Evolutionary conservation across 2,113 vertebrate genomes (phyloP).

Genomic region (Pycnonotus jocosus): DNA sequence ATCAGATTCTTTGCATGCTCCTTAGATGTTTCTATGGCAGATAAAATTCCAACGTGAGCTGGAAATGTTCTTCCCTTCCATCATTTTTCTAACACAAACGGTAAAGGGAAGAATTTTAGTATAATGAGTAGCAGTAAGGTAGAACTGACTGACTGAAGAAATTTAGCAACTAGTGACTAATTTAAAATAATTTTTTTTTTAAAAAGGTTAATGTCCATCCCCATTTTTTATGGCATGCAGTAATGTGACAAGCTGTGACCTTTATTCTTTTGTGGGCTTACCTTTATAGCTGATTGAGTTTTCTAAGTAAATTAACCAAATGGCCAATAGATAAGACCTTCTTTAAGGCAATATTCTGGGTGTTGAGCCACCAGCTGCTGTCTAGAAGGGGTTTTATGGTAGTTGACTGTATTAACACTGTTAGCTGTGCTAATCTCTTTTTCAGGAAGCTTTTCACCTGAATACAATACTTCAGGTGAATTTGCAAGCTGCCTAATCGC

Average conservation of each 20-base stretch:
- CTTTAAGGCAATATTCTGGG: not conserved
- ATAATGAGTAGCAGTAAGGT: not conserved
- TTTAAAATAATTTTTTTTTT: not conserved
- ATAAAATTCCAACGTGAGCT: not conserved
- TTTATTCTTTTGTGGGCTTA: not conserved
- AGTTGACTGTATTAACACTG: not conserved
- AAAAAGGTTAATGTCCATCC: not conserved
- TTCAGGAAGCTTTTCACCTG: not conserved
- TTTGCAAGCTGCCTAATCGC: not conserved
- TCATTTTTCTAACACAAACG: not conserved
- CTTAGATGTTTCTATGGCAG: not conserved
- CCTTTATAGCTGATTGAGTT: not conserved
- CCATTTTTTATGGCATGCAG: not conserved
- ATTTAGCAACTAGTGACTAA: not conserved
- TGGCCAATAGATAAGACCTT: not conserved
- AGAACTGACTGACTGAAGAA: not conserved
- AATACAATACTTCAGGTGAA: not conserved
- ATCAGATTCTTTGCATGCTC: not conserved
- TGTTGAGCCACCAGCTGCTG: not conserved
- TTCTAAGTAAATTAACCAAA: not conserved
- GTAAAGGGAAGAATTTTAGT: not conserved
- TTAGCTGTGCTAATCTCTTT: not conserved
- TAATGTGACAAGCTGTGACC: not conserved
- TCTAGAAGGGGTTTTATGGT: not conserved
- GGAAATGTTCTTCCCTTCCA: not conserved